Evolutionary conservation across 2,797 vertebrate species (phyloP), one percentile per base, ranked within the genome.

Genomic region (Coilia nasus): DNA sequence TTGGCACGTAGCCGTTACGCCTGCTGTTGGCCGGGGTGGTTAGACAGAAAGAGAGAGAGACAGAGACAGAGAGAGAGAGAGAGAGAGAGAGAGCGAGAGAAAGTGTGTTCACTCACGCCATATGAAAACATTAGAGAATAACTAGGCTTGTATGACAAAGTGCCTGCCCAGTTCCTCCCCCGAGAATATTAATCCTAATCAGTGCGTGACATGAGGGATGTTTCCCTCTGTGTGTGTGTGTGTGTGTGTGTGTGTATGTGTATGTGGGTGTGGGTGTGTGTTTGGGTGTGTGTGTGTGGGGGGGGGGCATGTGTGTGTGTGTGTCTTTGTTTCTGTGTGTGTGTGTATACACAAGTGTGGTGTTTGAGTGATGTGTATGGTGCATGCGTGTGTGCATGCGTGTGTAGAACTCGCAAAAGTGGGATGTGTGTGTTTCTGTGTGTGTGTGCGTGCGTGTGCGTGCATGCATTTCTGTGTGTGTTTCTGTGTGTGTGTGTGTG

Each of bases 181-280:
- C 67, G 47, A 85, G 87, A 86, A 86, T 84, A 89, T 90, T 89
- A 88, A 89, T 90, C 86, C 86, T 86, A 88, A 89, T 90, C 90
- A 89, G 75, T 78, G 3, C 83, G 83, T 85, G 85, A 83, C 85
- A 81, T 56, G 87, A 86, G 82, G 71, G 28, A 71, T 71, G 28
- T 31, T 35, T 71, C 64, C 28, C 64, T 87, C 84, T 83, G 83
- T 35, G 62, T 41, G 46, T 50, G 25, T 62, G 59, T 85, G 83
- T 87, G 86, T 31, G 41, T 28, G 64, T 71, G 64, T 71, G 28
- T 31, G 64, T 31, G 64, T 28, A 10, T 15, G 25, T 71, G 25
- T 31, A 10, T 28, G 64, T 83, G 83, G 28, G 11, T 17, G 10
- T 71, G 25, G 14, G 28, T 71, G 64, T 15, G 25, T 67, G 67